Base-by-base conservation (phyloP, 2,888 invertebrate genomes). In the Drosophila peninsularis region DNA sequence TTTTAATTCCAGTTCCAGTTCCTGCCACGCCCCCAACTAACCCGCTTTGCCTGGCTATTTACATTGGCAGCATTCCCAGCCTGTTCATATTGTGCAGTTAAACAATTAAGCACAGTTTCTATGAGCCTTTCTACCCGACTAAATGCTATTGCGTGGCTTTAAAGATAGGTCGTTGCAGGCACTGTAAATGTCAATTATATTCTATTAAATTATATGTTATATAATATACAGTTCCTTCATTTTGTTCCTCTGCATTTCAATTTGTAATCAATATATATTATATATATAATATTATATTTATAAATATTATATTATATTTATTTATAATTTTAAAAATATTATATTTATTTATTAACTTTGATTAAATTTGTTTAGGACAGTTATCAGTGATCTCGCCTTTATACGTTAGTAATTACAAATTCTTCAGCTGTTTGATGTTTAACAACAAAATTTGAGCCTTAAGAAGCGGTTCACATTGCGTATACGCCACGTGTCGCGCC, bases 401-500 rank as follows among this genome's bases (percentile, higher is more conserved):
- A 34, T 13, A 3, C 7, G 7, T 14, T 10, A 19, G 14, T 53
- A 53, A 47, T 41, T 21, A 27, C n/a, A 17, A 32, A 24, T 36
- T 21, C 24, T 27, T 7, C 24, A 27, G 37, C 4, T 3, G 14
- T 17, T 11, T 6, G 14, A 10, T 37, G 24, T 37, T 6, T 17
- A 5, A 10, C 19, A 34, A 34, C 6, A 21, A 34, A 21, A 13
- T 14, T 34, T 13, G 2, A 50, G 9, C 11, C 34, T 13, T 34
- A 5, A 7, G 14, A 24, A 45, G n/a, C 6, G 27, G 17, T 17
- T 37, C 30, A 14, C n/a, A 56, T 70, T 62, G 47, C 57, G 54
- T 42, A 74, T 78, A 66, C 63, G 75, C 61, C 79, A 78, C 62
- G 75, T 78, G 62, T 19, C 47, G 19, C 34, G 1, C 41, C 21